A percentile compares a stretch with the other conserved stretches of the same genome.
Conservation (phyloP, 2,888 invertebrate species). For the Eumerus sabulonum region DNA sequence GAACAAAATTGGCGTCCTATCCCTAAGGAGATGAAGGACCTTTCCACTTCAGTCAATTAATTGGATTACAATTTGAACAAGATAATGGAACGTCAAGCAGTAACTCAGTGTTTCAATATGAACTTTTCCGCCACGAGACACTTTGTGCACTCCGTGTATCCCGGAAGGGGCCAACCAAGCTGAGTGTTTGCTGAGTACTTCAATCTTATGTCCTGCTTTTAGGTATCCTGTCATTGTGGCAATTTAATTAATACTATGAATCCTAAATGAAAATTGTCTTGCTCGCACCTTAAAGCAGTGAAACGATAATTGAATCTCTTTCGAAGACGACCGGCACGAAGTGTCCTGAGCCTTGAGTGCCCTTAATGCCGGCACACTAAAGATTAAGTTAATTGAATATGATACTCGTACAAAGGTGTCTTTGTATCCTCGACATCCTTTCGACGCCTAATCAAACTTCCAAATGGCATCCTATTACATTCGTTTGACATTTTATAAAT, state of each 20-base stretch:
- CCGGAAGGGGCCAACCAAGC: background rate
- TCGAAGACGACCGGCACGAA: conserved; percentile 1
- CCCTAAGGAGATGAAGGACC: conserved; percentile 16
- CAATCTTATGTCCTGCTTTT: conserved; percentile 59
- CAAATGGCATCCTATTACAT: conserved; percentile 62
- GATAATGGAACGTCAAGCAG: conserved; percentile 57
- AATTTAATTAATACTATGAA: conserved; percentile 68
- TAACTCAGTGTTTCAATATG: background rate
- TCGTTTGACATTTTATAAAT: conserved; percentile 63
- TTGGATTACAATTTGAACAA: conserved; percentile 61
- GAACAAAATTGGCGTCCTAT: background rate
- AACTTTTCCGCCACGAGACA: conserved; percentile 18
- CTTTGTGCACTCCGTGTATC: conserved; percentile 22
- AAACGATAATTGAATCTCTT: conserved; percentile 60
- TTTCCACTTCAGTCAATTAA: conserved; percentile 34
- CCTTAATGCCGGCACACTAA: conserved; percentile 55
- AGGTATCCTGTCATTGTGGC: conserved; percentile 60
- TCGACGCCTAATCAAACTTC: conserved; percentile 59
- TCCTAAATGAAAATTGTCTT: conserved; percentile 58
- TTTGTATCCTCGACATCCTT: conserved; percentile 4
- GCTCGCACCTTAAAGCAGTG: conserved; percentile 37
- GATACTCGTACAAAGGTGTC: conserved; percentile 48
- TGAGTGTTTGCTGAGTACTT: conserved; percentile 49
- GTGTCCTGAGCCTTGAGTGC: conserved; percentile 44
- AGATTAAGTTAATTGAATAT: conserved; percentile 67